Evolutionary conservation across 1,140 invertebrate genomes (phyloP), one percentile per base, ranked within the genome.

Genomic region (Coptotermes formosanus): DNA sequence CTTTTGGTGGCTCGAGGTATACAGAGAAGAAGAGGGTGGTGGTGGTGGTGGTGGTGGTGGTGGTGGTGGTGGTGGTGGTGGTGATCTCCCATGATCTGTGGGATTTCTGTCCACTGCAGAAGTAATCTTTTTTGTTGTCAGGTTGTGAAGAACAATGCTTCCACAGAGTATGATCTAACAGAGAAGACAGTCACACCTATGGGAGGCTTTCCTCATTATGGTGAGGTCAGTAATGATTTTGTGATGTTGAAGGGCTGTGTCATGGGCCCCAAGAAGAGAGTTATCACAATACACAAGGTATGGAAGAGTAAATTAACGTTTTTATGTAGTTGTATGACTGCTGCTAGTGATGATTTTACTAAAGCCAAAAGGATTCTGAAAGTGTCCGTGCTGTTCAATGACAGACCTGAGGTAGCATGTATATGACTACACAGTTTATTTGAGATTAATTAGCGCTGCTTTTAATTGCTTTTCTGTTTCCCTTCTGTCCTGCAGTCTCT

Each of bases 191-290:
- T 99, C 90, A 99, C 98, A 43, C 99, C 99, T 25, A 99, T 99
- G 97, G 99, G 99, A 92, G 99, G 99, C 88, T 99, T 99, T 93
- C 98, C 98, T 87, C 99, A 99, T 90, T 99, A 99, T 92, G 99
- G 99, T 92, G 97, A 99, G 92, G 98, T 99, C 9, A 99, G 99
- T 90, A 98, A 99, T 91, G 99, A 99, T 91, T 99, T 97, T 90
- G 91, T 99, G 87, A 99, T 99, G 98, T 93, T 99, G 88, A 99
- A 99, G 92, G 99, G 99, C 88, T 99, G 98, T 90, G 97, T 97
- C 90, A 96, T 99, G 93, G 99, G 99, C 88, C 96, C 98, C 48
- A 99, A 98, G 92, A 99, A 99, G 92, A 94, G 99, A 89, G 97
- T 99, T n/a, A 97, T 99, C 88, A 99, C 99, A 87, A 93, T 99